Evolutionary conservation across 2,888 invertebrate species (phyloP).

Genomic region (Podotricha telesiphe): DNA sequence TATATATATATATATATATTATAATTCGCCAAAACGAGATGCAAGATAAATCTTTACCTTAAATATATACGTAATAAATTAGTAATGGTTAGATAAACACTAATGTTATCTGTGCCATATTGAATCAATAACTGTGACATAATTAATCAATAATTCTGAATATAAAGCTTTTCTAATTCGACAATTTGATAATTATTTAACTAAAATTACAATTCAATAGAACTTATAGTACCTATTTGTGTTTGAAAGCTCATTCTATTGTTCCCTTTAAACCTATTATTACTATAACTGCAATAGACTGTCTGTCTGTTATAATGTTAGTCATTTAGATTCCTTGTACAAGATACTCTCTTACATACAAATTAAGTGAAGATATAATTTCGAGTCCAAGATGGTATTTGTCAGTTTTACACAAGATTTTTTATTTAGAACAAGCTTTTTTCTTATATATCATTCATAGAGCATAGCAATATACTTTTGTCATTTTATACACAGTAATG

Average conservation of each 20-base stretch:
- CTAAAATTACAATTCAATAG: constrained; percentile 13
- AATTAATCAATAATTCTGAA: neutral
- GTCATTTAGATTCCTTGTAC: constrained; percentile 22
- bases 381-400: neutral
- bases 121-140: too few relatives aligned
- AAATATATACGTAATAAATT: too few relatives aligned
- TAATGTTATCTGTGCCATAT: too few relatives aligned
- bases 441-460: too few relatives aligned
- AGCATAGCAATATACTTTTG: too few relatives aligned
- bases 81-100: too few relatives aligned
- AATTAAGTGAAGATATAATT: constrained; percentile 15
- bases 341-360: constrained; percentile 27
- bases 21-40: too few relatives aligned
- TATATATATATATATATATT: too few relatives aligned
- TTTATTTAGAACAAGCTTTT: neutral
- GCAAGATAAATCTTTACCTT: too few relatives aligned
- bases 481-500: too few relatives aligned
- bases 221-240: constrained; percentile 15
- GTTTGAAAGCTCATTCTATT: constrained; percentile 39
- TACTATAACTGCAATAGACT: constrained; percentile 39
- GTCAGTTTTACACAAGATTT: neutral
- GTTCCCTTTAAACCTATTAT: constrained; percentile 45
- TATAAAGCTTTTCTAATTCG: constrained; percentile 15
- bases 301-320: constrained; percentile 18
- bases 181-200: constrained; percentile 18